phyloP scores from a whole-genome alignment of 2,888 invertebrate genomes.

The Nasonovia ribisnigri region DNA sequence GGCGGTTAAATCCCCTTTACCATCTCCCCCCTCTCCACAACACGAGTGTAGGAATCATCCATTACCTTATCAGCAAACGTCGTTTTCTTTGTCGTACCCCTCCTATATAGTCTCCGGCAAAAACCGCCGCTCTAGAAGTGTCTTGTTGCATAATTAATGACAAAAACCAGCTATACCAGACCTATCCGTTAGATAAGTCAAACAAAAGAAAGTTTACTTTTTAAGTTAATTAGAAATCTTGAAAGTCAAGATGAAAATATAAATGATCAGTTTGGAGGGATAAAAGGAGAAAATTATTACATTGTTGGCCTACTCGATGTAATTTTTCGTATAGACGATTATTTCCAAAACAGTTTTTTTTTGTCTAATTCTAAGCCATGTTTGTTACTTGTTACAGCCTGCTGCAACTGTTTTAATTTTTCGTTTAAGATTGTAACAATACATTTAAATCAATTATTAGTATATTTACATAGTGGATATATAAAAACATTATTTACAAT shows the following conservation, averaged over 20 bases:
- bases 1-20: conserved; percentile 29
- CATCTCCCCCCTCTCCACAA: background rate
- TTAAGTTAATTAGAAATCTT: conserved; percentile 56
- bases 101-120: conserved; percentile 25
- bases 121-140: conserved; percentile 51
- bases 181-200: conserved; percentile 57
- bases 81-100: conserved; percentile 52
- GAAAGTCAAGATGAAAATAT: conserved; percentile 26
- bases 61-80: conserved; percentile 61
- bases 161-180: conserved; percentile 36
- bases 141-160: conserved; percentile 62
- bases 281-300: background rate
- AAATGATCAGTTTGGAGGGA: conserved; percentile 33
- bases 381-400: background rate
- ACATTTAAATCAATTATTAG: background rate
- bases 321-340: background rate
- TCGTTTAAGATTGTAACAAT: background rate
- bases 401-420: background rate
- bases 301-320: background rate
- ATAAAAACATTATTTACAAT: background rate
- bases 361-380: background rate
- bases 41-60: conserved; percentile 45
- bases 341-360: background rate
- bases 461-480: background rate
- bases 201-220: conserved; percentile 57